These are phyloP conservation scores for Lates calcarifer DNA, from an alignment of 2,113 vertebrate species.

Conservation along the genomic window DNA sequence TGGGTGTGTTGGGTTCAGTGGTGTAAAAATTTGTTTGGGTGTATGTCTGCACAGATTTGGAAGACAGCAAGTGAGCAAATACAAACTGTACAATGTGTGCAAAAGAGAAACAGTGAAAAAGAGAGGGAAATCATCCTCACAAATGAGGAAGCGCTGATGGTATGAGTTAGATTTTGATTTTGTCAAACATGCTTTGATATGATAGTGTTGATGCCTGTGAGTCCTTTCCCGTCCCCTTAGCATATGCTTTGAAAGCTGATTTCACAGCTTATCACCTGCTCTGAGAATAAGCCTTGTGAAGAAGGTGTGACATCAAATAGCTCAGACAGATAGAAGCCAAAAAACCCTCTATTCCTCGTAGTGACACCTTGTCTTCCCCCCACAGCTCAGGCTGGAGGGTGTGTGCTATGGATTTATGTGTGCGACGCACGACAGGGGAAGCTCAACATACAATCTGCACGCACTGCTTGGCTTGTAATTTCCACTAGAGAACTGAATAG, in stretches of 20 bases:
- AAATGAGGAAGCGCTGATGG: constrained; percentile 26
- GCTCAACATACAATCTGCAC: constrained; percentile 13
- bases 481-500: constrained; percentile 15
- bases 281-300: constrained; percentile 56
- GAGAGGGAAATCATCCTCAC: not conserved
- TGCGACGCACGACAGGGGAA: not conserved
- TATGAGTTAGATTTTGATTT: constrained; percentile 35
- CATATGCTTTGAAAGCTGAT: constrained; percentile 67
- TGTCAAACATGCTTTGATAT: constrained; percentile 57
- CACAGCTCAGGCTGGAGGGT: constrained; percentile 3
- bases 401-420: not conserved
- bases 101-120: not conserved
- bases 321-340: constrained; percentile 48
- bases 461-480: constrained; percentile 27
- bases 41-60: not conserved
- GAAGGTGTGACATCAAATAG: constrained; percentile 65
- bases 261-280: constrained; percentile 65
- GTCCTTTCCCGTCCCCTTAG: constrained; percentile 43
- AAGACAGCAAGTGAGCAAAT: constrained; percentile 3
- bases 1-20: not conserved
- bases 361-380: constrained; percentile 33
- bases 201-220: constrained; percentile 52
- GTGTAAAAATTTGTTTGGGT: constrained; percentile 11
- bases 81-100: not conserved
- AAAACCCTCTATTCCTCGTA: constrained; percentile 19